Conservation (phyloP, 2,888 invertebrate genomes). For the Gasteruption jaculator region DNA sequence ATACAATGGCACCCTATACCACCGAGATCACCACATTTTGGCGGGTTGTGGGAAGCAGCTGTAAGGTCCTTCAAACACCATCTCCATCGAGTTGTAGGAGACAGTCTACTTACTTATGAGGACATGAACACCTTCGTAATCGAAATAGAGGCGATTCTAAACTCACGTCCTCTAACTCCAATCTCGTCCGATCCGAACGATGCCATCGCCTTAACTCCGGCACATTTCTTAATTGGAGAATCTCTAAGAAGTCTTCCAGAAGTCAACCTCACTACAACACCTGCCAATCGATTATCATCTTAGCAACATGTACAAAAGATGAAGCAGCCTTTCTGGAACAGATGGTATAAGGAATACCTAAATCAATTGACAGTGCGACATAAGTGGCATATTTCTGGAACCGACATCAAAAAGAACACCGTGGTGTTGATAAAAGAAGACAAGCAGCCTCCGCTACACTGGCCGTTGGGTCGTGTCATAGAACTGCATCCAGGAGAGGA, state of each 20-base stretch:
- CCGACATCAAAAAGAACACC: constrained; percentile 10
- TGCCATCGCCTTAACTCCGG: constrained; percentile 16
- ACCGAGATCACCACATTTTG: constrained; percentile 27
- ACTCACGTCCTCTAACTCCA: constrained; percentile 20
- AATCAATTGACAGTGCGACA: constrained; percentile 16
- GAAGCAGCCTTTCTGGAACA: constrained; percentile 18
- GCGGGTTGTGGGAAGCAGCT: constrained; percentile 33
- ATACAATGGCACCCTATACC: constrained; percentile 30
- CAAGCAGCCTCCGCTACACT: constrained; percentile 21
- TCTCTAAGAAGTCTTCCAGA: constrained; percentile 16
- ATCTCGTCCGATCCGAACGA: constrained; percentile 21
- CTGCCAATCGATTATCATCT: constrained; percentile 16
- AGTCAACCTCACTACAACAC: constrained; percentile 9
- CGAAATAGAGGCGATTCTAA: constrained; percentile 22
- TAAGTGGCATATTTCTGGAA: constrained; percentile 17
- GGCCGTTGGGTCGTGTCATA: constrained; percentile 27
- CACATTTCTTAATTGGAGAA: constrained; percentile 22
- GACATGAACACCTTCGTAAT: constrained; percentile 21
- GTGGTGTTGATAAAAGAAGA: constrained; percentile 24
- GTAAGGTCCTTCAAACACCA: no score
- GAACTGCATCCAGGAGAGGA: constrained; percentile 27
- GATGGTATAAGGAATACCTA: constrained; percentile 20
- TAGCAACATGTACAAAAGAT: constrained; percentile 21
- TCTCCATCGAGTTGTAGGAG: constrained; percentile 21
- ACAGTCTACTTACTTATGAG: constrained; percentile 24